Evolutionary conservation across 1,140 invertebrate species (phyloP).

Genomic region (Zeugodacus cucurbitae): DNA sequence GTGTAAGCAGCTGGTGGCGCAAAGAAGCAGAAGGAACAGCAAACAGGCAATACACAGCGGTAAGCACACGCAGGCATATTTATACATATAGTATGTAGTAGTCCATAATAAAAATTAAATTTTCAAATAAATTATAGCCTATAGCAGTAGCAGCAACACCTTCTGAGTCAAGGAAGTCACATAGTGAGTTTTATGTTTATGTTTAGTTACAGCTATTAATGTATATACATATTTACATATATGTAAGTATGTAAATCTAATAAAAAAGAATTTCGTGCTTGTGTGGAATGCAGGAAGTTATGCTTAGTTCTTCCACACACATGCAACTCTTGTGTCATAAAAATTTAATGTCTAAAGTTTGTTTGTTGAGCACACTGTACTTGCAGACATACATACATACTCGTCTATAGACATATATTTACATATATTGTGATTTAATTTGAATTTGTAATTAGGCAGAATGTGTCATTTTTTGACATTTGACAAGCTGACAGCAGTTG

Average conservation of each 20-base stretch:
- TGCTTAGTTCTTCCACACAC: not conserved
- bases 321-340: too few species aligned
- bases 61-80: not conserved
- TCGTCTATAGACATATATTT: not conserved
- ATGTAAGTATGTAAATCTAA: not conserved
- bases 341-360: slow-evolving; percentile 8
- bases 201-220: not conserved
- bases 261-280: not conserved
- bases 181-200: not conserved
- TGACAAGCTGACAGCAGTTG: slow-evolving; percentile 48
- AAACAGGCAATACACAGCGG: not conserved
- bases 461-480: slow-evolving; percentile 61
- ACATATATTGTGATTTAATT: slow-evolving; percentile 63
- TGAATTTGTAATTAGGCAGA: slow-evolving; percentile 64
- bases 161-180: not conserved
- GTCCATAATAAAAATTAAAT: slow-evolving; percentile 2
- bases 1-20: not conserved
- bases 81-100: not conserved
- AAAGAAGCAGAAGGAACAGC: not conserved
- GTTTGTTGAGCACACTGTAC: slow-evolving; percentile 31
- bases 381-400: slow-evolving; percentile 51
- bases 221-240: not conserved
- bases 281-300: not conserved
- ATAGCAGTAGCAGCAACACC: not conserved
- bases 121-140: slow-evolving; percentile 30